Conservation (phyloP, 37 sponge, comb jelly and placozoan genomes). For the Hexactinellida sp. region DNA sequence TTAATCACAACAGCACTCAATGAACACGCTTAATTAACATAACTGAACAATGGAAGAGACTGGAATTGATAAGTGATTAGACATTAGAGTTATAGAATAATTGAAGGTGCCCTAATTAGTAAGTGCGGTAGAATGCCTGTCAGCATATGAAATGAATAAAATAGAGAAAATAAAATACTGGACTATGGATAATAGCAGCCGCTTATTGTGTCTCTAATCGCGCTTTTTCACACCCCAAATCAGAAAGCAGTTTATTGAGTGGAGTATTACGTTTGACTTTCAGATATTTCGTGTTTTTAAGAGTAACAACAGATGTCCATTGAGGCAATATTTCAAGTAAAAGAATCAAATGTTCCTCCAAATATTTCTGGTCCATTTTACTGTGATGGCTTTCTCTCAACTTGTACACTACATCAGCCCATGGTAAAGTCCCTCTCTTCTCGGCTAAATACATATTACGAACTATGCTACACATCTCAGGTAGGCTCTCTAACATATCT, state of each 20-base stretch:
- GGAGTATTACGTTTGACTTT: constrained; percentile 9
- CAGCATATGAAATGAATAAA: neutral
- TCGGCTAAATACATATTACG: constrained; percentile 8
- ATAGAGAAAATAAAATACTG: neutral
- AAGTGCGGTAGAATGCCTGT: neutral
- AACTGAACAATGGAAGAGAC: no score
- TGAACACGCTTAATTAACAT: no score
- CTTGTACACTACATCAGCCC: neutral
- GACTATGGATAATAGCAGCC: neutral
- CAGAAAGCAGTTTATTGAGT: neutral
- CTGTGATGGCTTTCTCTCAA: neutral
- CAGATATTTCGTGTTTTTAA: neutral
- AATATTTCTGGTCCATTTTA: neutral
- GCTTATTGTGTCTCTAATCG: neutral
- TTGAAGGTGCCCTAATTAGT: neutral
- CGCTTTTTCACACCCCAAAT: constrained; percentile 11
- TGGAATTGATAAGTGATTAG: neutral
- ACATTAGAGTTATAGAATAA: neutral
- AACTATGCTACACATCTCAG: neutral
- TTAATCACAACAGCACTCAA: no score
- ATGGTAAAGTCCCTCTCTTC: neutral
- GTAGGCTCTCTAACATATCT: neutral
- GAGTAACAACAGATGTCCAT: neutral
- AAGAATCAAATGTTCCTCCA: neutral
- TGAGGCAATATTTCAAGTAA: neutral